Conservation (phyloP, 2,888 invertebrate genomes). For the Leptarthrus brevirostris region DNA sequence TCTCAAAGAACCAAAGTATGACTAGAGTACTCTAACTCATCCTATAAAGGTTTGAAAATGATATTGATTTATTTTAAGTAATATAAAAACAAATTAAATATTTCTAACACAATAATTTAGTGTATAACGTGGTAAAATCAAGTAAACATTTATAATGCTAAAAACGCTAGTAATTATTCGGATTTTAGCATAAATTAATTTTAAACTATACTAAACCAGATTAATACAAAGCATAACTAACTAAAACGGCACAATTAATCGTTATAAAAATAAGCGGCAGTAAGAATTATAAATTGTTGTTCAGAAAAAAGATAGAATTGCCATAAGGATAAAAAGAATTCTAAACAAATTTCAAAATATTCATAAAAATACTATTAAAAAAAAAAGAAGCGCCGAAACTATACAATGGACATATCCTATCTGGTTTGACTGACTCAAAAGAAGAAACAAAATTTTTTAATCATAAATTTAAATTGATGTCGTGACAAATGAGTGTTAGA, state of each 20-base stretch:
- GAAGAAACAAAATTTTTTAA: constrained; percentile 40
- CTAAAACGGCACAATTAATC: not conserved
- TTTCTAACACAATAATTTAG: no score
- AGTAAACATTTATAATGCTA: not conserved
- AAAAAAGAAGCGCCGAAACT: constrained; percentile 18
- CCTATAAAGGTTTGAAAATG: no score
- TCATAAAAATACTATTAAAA: constrained; percentile 1
- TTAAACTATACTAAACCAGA: not conserved
- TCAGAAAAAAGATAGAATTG: no score
- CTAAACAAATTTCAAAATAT: constrained; percentile 11
- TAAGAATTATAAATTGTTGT: no score
- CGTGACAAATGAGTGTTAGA: constrained; percentile 42
- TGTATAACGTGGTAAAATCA: not conserved
- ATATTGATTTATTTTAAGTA: no score
- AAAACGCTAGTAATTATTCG: no score
- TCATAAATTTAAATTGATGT: constrained; percentile 28
- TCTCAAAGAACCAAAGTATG: no score
- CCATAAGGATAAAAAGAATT: no score
- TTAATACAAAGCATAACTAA: not conserved
- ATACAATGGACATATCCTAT: constrained; percentile 24
- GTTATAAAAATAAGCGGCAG: no score
- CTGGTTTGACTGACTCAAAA: constrained; percentile 27
- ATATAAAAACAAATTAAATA: no score
- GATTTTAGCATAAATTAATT: not conserved
- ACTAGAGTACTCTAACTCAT: no score